A percentile compares a stretch with the other conserved stretches of the same genome.
phyloP scores from a whole-genome alignment of 2,888 invertebrate genomes.

The Blera fallax region DNA sequence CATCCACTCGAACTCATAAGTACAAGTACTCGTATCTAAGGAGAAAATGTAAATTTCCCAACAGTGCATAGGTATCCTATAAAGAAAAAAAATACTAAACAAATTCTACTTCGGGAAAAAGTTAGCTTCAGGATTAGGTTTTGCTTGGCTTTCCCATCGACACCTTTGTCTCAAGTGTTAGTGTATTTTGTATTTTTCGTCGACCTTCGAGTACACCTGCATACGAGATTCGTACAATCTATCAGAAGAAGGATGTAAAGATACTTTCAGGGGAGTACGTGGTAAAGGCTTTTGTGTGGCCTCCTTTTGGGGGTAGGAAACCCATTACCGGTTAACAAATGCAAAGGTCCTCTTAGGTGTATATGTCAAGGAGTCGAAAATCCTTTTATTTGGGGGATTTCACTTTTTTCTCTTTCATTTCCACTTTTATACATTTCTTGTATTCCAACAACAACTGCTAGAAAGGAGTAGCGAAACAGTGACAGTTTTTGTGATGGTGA shows the following conservation, averaged over 20 bases:
- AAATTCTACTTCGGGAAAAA: constrained; percentile 38
- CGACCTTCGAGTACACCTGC: constrained; percentile 7
- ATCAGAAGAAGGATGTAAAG: constrained; percentile 23
- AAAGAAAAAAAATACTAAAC: constrained; percentile 53
- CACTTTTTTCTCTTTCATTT: constrained; percentile 2
- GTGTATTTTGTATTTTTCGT: not conserved
- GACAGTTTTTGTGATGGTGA: constrained; percentile 27
- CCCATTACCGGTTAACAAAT: constrained; percentile 69
- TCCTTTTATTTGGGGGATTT: constrained; percentile 26
- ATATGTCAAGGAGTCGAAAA: constrained; percentile 6
- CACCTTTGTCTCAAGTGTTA: constrained; percentile 63
- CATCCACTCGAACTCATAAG: not conserved
- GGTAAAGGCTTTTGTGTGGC: constrained; percentile 37
- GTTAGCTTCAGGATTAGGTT: constrained; percentile 30
- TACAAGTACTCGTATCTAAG: not conserved
- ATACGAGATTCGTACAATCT: not conserved
- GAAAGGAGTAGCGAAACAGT: constrained; percentile 4
- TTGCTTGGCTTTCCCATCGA: constrained; percentile 28
- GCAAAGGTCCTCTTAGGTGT: constrained; percentile 45
- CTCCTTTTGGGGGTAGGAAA: constrained; percentile 38
- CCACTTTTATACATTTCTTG: constrained; percentile 26
- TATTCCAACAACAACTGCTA: not conserved
- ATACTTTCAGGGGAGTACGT: constrained; percentile 39
- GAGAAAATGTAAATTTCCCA: constrained; percentile 30
- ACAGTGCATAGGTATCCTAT: not conserved